Conservation (phyloP, 2,888 invertebrate species). For the Tetragonisca angustula region DNA sequence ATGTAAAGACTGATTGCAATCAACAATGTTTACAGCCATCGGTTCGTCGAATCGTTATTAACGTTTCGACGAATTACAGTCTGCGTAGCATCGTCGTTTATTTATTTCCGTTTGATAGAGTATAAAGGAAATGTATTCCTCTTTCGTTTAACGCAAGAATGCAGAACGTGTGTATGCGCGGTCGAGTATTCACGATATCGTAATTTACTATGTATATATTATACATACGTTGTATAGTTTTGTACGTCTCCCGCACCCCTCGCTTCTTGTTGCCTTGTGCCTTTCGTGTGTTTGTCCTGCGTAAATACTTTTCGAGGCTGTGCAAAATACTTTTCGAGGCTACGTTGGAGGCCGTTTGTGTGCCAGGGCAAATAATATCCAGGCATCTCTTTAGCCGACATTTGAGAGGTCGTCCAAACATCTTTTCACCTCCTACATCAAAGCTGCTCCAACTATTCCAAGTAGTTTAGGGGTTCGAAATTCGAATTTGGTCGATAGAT, state of each 20-base stretch:
- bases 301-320: slow-evolving; percentile 78
- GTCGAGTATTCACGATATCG: slow-evolving; percentile 45
- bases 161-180: slow-evolving; percentile 24
- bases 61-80: background rate
- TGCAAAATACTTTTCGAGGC: slow-evolving; percentile 79
- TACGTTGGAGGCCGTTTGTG: slow-evolving; percentile 76
- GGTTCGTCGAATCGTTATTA: background rate
- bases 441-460: slow-evolving; percentile 19
- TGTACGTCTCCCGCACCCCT: slow-evolving; percentile 30
- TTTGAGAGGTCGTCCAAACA: slow-evolving; percentile 49
- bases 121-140: slow-evolving; percentile 2
- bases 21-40: background rate
- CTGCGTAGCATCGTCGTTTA: slow-evolving; percentile 11
- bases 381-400: slow-evolving; percentile 38
- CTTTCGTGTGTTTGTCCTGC: slow-evolving; percentile 73
- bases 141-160: slow-evolving; percentile 32
- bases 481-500: background rate
- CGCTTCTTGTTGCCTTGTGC: slow-evolving; percentile 19
- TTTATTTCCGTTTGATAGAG: slow-evolving; percentile 4
- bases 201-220: slow-evolving; percentile 34
- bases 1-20: background rate
- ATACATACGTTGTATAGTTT: slow-evolving; percentile 38
- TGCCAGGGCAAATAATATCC: slow-evolving; percentile 71
- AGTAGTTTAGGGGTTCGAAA: slow-evolving; percentile 10
- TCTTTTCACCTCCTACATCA: slow-evolving; percentile 38